Evolutionary conservation across 92 coral and sea anemone genomes (phyloP), one percentile per base, ranked within the genome.

Genomic region (Parazoanthus darwini): DNA sequence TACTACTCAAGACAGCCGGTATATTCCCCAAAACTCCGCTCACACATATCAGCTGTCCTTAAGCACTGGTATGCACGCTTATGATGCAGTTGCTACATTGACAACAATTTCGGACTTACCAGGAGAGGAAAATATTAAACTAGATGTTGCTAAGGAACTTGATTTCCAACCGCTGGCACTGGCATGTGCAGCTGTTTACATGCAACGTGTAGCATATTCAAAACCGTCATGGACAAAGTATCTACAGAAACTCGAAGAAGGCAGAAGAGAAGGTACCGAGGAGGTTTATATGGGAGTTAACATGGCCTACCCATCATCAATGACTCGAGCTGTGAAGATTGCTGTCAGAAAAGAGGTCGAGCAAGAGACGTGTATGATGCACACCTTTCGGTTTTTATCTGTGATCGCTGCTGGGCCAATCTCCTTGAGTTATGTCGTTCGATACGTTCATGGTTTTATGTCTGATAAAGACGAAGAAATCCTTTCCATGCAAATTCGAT

Each of bases 261-360:
- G 90, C 44, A 87, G 51, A 37, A 78, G 90, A 56, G 67, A 88
- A 39, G 35, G 74, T 6, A 88, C 90, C 0, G 86, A 88, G 73
- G 39, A 75, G 63, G 72, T 48, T 6, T 80, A 48, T n/a, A 35
- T 63, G 26, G 37, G 72, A 18, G 73, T 71, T 38, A 33, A 44
- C 56, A 16, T 20, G 22, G 75, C 44, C 29, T 71, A 63, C 15
- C 44, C 78, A 33, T 70, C 75, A 85, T 7, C 51, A 44, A 68
- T 46, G 80, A 82, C 86, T 13, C 33, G 44, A 35, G 88, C 88
- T 85, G 80, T 85, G 6, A 39, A 48, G 42, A 59, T 46, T 70
- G 88, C 88, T 11, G 70, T 85, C 70, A 22, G 46, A 46, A 85
- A 71, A 15, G 39, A 23, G 35, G 35, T 29, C 36, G 78, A 71